Evolutionary conservation across 2,113 vertebrate species (phyloP), one percentile per base, ranked within the genome.

Genomic region (Cavia aperea): DNA sequence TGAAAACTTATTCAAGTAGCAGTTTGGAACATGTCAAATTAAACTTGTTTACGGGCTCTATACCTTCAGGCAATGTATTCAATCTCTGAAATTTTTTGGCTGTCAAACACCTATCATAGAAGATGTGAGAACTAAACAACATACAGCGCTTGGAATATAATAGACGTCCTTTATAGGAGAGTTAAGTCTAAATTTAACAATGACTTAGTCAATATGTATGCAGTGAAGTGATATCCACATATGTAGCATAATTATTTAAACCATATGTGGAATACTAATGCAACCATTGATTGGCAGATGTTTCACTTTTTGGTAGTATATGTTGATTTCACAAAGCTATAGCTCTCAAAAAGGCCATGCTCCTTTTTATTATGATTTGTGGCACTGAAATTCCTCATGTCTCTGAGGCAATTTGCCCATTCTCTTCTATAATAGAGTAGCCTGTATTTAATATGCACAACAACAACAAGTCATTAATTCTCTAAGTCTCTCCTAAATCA

Each of bases 391-490:
- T 31, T 94, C 13, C 77, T 93, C 56, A 92, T 96, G 93, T 95
- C 94, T 96, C 21, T 62, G 66, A 15, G 91, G 8, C 85, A 93
- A 33, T 36, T 95, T 82, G 24, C n/a, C 10, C 70, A 75, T 78
- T 81, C 58, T 91, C 92, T 39, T 72, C 24, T 89, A 6, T 96
- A 87, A 89, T 95, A 86, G 49, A 93, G 81, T 79, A 89, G 26
- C 91, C 49, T 83, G 56, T 93, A 82, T 75, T 97, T 97, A 97
- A 97, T 96, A 97, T 97, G 94, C 95, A 95, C 93, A 92, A 93
- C 91, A 78, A 60, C 95, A 73, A 73, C 95, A 97, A 77, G 58
- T 95, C 96, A 96, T 97, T 97, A 97, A 97, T 98, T 97, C 66
- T 94, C 92, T 78, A 93, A 84, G 93, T 93, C 73, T 94, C 85